Evolutionary conservation across 2,888 invertebrate genomes (phyloP).

Genomic region (Cryptosula pallasiana): DNA sequence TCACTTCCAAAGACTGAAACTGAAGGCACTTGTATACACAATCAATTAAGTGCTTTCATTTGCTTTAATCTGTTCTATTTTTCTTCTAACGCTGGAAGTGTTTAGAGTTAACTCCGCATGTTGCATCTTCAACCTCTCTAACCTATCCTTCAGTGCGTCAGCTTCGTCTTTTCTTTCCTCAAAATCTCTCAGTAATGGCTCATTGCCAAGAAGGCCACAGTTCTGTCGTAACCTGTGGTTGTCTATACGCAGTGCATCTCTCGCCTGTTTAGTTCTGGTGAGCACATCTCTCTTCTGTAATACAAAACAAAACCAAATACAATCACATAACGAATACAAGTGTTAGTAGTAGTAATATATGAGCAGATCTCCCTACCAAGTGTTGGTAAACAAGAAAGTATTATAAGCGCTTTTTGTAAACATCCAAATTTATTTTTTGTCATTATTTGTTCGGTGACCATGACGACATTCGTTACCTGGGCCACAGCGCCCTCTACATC

Average conservation of each 20-base stretch:
- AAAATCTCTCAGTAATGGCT: slow-evolving; percentile 56
- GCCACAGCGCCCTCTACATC: slow-evolving; percentile 47
- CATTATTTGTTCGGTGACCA: too few species aligned
- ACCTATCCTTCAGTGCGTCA: slow-evolving; percentile 38
- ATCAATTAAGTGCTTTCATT: background rate
- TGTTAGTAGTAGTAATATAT: too few species aligned
- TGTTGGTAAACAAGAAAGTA: too few species aligned
- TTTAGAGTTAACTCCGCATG: slow-evolving; percentile 50
- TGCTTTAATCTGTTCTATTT: slow-evolving; percentile 47
- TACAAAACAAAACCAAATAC: slow-evolving; percentile 25
- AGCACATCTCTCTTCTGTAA: slow-evolving; percentile 50
- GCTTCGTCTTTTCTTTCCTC: slow-evolving; percentile 53
- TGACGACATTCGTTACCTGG: too few species aligned
- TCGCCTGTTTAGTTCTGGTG: slow-evolving; percentile 52
- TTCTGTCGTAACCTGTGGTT: slow-evolving; percentile 54
- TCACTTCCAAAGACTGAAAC: too few species aligned
- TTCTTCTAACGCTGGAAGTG: slow-evolving; percentile 46
- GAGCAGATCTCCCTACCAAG: too few species aligned
- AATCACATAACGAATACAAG: too few species aligned
- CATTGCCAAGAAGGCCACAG: slow-evolving; percentile 58
- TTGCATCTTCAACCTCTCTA: slow-evolving; percentile 44
- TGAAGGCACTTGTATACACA: too few species aligned
- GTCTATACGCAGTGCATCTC: slow-evolving; percentile 54
- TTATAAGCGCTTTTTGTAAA: too few species aligned
- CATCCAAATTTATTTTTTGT: too few species aligned